Base-by-base conservation (phyloP, 2,797 vertebrate genomes). In the Melanotaenia trifasciata region DNA sequence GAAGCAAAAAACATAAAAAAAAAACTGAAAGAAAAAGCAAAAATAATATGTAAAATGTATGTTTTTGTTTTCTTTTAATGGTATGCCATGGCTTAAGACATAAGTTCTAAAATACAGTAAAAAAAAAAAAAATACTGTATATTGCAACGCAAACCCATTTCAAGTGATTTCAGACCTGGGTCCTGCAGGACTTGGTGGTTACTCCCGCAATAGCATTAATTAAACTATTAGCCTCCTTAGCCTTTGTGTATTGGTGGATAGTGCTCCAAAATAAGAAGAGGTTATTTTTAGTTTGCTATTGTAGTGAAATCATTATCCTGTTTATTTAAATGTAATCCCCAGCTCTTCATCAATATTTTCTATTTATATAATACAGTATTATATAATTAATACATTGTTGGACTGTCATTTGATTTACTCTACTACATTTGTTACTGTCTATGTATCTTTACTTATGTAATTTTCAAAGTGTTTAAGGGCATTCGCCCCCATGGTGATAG, bases 401-500 rank as follows among this genome's bases (percentile, higher is more conserved):
- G 6, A 47, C 18, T n/a, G 20, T 47, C 8, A 9, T 33, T 45
- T 13, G 20, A 58, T 33, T 22, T 14, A 28, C 9, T 14, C 11
- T 16, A 30, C 20, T 62, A 2, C 84, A 58, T 63, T 14, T 56
- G 0, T 59, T 20, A 36, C 57, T 64, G 38, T 70, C 53, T 43
- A 1, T 65, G 51, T 33, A 30, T 57, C 13, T 24, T 13, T 56
- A 51, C 67, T 33, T 73, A 64, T 74, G 72, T 75, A 58, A 18
- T 59, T 24, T 64, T 61, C 50, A 10, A 33, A 16, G 75, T 63
- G 72, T 87, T 86, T 82, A 76, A 84, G 73, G 76, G 64, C 85
- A 80, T 74, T 71, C 50, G 10, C 64, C 76, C 79, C 76, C 76
- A 76, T 45, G 76, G 76, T 51, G 51, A 79, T 77, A 74, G 85